Evolutionary conservation across 2,888 invertebrate genomes (phyloP), one percentile per base, ranked within the genome.

Genomic region (Acanthoscelides obtectus): DNA sequence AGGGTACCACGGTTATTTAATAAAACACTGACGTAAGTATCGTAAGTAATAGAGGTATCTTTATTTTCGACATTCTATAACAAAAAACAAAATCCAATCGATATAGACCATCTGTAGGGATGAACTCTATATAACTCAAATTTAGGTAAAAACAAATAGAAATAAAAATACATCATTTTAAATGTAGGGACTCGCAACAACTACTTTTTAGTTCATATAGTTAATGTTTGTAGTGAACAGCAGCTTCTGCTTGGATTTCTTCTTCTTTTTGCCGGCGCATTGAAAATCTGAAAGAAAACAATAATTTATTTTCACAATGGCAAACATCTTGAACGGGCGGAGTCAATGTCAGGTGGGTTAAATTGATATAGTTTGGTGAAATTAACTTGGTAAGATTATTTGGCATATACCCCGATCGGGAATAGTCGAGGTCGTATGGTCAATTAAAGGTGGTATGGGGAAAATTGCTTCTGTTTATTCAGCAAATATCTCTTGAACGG

Each of bases 181-280:
- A 45, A 45, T 45, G 45, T 12, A 45, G 45, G 8, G 45, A 45
- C 17, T 17, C 6, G 45, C 5, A 45, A 45, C 45, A 25, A 25
- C 45, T 22, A 12, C 22, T 22, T 0, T 20, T 68, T 17, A 45
- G 45, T 12, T 12, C 45, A 45, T 45, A 12, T 45, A 45, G 45
- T 45, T 45, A 4, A 84, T 83, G 68, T 81, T 81, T 68, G 92
- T 94, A 25, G 93, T 88, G 81, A 94, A 94, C 4, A 95, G 87
- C 69, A 94, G 86, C 82, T 92, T 94, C 75, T 91, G 90, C 81
- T 94, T 94, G 70, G 88, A 87, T 81, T 93, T 94, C 83, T 94
- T 93, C 83, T 93, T 92, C 85, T 89, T 90, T 74, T 85, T 87
- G 19, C 87, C 81, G 0, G 72, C 68, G 20, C 71, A 66, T 67